Evolutionary conservation across 2,113 vertebrate species (phyloP), one percentile per base, ranked within the genome.

Genomic region (Phalacrocorax aristotelis): DNA sequence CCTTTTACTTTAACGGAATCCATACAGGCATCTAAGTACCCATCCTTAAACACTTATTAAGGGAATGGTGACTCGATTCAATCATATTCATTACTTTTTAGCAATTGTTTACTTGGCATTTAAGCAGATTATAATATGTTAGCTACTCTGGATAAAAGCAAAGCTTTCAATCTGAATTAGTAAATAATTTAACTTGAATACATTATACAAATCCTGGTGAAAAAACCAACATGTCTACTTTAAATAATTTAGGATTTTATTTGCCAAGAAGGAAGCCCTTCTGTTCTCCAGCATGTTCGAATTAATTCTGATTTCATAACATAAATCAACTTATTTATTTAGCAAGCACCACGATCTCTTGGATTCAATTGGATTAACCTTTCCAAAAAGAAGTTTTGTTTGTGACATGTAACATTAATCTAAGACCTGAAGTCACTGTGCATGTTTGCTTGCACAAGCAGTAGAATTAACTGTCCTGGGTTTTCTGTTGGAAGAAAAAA

Each of bases 171-270:
- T 87, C 49, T 84, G 79, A 75, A 77, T 83, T 85, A 89, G 68
- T 90, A 74, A 96, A 82, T 87, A 95, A 89, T 85, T 89, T 89
- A 93, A 90, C 76, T 93, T 54, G 58, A 79, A 72, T 65, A 58
- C 32, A 66, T 83, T 81, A 87, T 40, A 94, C 15, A 69, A 92
- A 93, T 40, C 86, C 52, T 64, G 58, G 25, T 85, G 62, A 76
- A 87, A 91, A 84, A 90, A 71, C 7, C 40, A 79, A 34, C 48
- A 52, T 52, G 23, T 85, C 58, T 89, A 46, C 66, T 91, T 93
- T 85, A 87, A 95, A 96, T 94, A 94, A 93, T 93, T 91, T 58
- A 89, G 48, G 40, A 88, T 72, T 89, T 91, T 90, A 90, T 93
- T 94, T 95, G 91, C 71, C 57, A 84, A 90, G 84, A 95, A 89